Conservation (phyloP, 2,113 vertebrate species). For the Ranitomeya variabilis region DNA sequence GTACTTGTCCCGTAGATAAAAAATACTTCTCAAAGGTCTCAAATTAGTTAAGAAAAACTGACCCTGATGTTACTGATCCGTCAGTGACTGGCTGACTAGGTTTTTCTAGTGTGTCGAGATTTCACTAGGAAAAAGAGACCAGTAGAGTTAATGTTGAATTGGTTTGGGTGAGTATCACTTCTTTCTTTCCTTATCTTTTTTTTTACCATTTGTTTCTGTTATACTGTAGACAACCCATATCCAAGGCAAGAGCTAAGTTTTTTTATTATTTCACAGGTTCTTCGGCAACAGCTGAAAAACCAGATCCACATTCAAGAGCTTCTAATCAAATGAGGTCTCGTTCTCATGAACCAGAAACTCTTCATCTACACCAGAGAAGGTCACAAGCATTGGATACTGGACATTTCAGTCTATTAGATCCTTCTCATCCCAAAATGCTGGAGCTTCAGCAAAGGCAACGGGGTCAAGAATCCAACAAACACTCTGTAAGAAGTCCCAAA, state of each 20-base stretch:
- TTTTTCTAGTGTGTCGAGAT: too few relatives aligned
- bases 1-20: background rate
- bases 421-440: conserved; percentile 71
- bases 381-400: conserved; percentile 76
- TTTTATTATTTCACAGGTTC: conserved; percentile 72
- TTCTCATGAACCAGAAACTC: conserved; percentile 92
- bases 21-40: too few relatives aligned
- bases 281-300: conserved; percentile 77
- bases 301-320: conserved; percentile 78
- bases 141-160: too few relatives aligned
- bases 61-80: too few relatives aligned
- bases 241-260: background rate
- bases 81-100: too few relatives aligned
- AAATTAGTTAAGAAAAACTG: too few relatives aligned
- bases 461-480: conserved; percentile 82
- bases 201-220: too few relatives aligned
- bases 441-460: conserved; percentile 77
- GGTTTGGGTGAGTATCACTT: too few relatives aligned
- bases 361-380: conserved; percentile 83
- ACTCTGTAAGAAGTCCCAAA: conserved; percentile 89
- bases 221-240: background rate
- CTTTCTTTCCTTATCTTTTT: too few relatives aligned
- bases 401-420: conserved; percentile 71
- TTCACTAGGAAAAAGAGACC: too few relatives aligned
- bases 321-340: conserved; percentile 88